phyloP scores from a whole-genome alignment of 2,797 vertebrate genomes.

The Euphonia xanthogaster region DNA sequence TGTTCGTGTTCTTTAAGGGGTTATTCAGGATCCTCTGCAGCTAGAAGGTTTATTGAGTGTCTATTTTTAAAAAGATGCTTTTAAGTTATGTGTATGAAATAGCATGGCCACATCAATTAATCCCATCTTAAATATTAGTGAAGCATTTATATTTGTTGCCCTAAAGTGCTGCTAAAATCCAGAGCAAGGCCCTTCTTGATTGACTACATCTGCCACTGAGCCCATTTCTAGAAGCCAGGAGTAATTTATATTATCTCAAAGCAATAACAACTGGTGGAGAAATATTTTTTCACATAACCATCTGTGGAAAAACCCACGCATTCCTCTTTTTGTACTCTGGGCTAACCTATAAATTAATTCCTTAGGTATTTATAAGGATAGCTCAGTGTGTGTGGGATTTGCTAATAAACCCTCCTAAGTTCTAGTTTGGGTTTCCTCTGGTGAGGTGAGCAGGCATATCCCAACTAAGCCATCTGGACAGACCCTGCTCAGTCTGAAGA shows the following conservation, averaged over 20 bases:
- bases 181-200: neutral
- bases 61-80: neutral
- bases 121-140: neutral
- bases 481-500: neutral
- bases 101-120: neutral
- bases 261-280: neutral
- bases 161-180: neutral
- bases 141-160: neutral
- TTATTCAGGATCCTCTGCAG: neutral
- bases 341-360: neutral
- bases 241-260: neutral
- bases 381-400: conserved; percentile 22
- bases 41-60: neutral
- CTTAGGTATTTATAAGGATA: neutral
- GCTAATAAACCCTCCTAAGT: neutral
- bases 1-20: neutral
- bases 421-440: neutral
- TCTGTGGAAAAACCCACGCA: neutral
- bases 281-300: conserved; percentile 10
- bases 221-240: neutral
- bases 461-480: neutral
- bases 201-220: neutral
- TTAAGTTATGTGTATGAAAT: neutral
- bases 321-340: neutral
- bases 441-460: neutral